These are phyloP conservation scores for Sesamia inferens DNA, from an alignment of 2,888 invertebrate species.

Conservation along the genomic window DNA sequence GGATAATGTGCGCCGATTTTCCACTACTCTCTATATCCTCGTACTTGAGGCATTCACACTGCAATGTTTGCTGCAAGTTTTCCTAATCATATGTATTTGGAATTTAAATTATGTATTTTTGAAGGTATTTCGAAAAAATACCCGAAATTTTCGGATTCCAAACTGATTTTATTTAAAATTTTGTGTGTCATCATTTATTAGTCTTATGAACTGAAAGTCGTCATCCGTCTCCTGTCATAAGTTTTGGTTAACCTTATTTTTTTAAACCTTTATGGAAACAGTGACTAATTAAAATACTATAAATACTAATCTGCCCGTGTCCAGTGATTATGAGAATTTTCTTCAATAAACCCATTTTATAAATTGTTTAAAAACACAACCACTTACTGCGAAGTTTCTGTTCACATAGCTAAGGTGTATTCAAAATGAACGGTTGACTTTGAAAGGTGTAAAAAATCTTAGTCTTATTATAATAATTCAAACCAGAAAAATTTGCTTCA, in stretches of 20 bases:
- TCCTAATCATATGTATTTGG: no score
- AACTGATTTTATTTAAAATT: not conserved
- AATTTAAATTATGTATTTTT: not conserved
- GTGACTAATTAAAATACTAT: not conserved
- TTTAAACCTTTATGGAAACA: not conserved
- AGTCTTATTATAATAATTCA: no score
- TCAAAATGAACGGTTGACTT: no score
- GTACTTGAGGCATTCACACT: slow-evolving; percentile 1
- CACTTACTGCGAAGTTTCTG: not conserved
- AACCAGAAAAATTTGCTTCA: no score
- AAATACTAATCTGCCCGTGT: not conserved
- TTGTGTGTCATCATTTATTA: not conserved
- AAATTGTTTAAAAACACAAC: not conserved
- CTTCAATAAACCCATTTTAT: no score
- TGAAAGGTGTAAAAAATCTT: no score
- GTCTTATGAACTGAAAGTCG: not conserved
- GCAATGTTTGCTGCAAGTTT: not conserved
- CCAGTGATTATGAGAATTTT: not conserved
- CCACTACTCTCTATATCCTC: not conserved
- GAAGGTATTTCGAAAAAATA: fast-evolving
- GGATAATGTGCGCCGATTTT: not conserved
- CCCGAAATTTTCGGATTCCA: no score
- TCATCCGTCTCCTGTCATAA: no score
- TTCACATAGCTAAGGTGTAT: no score
- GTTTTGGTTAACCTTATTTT: not conserved